Base-by-base conservation (phyloP, 92 coral and sea anemone genomes). In the Actinernus sp. region DNA sequence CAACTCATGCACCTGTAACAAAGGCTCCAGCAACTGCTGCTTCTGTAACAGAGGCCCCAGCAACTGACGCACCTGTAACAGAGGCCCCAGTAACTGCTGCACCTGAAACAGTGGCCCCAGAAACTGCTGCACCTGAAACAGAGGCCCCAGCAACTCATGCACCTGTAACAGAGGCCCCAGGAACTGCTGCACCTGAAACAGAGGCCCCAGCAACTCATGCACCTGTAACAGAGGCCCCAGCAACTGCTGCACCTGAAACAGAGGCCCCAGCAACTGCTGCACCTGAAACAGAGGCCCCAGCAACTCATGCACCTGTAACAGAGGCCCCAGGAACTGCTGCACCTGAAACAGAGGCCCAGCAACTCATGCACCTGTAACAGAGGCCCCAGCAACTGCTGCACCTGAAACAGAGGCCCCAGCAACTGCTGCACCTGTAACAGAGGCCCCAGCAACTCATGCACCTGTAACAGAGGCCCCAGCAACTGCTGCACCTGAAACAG, bases 51-150 rank as follows among this genome's bases (percentile, higher is more conserved):
- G 66, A 10, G n/a, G 20, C 11, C 52, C n/a, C n/a, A n/a, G n/a
- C n/a, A n/a, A 45, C 52, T 17, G 52, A 6, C 19, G 52, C 52
- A 45, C 52, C 52, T 8, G 52, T 23, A n/a, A 55, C 61, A 3
- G n/a, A n/a, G n/a, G n/a, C n/a, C n/a, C n/a, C n/a, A n/a, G n/a
- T n/a, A n/a, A 55, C 61, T 5, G 36, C 5, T 8, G 38, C 61
- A 55, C 61, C 61, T 55, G 40, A 25, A 5, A n/a, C 19, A 11
- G 29, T 39, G 2, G 19, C 61, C 19, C 37, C 40, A 2, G 61
- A 2, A 26, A 55, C 61, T 23, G 38, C 6, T 23, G 38, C 61
- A 55, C 38, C 61, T 26, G 40, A 25, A 5, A 31, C 24, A 9
- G 39, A 13, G 5, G 14, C 61, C 38, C 14, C 36, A 1, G 40